Percentiles rank a stretch among this genome's conserved stretches.
Conservation (phyloP, 1,140 invertebrate genomes). For the Aphelenchoides besseyi region DNA sequence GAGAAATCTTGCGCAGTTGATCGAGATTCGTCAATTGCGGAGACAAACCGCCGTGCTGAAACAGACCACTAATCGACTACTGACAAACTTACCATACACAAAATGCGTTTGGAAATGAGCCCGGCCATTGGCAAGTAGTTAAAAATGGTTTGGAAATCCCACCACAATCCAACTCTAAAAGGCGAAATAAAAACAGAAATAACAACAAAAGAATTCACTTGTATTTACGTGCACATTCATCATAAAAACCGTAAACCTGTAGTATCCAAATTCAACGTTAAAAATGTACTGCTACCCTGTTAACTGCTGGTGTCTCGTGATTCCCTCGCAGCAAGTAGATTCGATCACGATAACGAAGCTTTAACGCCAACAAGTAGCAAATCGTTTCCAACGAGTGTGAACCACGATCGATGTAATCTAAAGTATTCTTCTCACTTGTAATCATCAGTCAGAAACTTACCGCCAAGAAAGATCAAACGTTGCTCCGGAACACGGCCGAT, state of each 20-base stretch:
- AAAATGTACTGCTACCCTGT: too few relatives aligned
- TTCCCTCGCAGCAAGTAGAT: constrained; percentile 71
- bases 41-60: constrained; percentile 40
- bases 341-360: constrained; percentile 68
- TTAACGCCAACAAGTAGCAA: constrained; percentile 68
- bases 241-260: constrained; percentile 68
- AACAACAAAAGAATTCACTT: constrained; percentile 3
- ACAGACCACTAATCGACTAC: not conserved
- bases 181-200: not conserved
- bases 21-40: constrained; percentile 39
- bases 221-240: constrained; percentile 57
- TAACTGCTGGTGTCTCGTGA: constrained; percentile 70
- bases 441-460: too few relatives aligned
- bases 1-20: constrained; percentile 35
- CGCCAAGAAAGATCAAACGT: constrained; percentile 19
- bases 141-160: constrained; percentile 50
- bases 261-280: too few relatives aligned
- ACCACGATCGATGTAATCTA: constrained; percentile 42
- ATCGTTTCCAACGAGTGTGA: constrained; percentile 66
- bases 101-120: constrained; percentile 40
- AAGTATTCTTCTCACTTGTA: too few relatives aligned
- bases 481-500: constrained; percentile 24
- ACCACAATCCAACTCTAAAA: constrained; percentile 41
- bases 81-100: constrained; percentile 27
- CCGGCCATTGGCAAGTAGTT: constrained; percentile 45